These are phyloP conservation scores for Atta cephalotes DNA, from an alignment of 1,140 invertebrate genomes.

Conservation along the genomic window DNA sequence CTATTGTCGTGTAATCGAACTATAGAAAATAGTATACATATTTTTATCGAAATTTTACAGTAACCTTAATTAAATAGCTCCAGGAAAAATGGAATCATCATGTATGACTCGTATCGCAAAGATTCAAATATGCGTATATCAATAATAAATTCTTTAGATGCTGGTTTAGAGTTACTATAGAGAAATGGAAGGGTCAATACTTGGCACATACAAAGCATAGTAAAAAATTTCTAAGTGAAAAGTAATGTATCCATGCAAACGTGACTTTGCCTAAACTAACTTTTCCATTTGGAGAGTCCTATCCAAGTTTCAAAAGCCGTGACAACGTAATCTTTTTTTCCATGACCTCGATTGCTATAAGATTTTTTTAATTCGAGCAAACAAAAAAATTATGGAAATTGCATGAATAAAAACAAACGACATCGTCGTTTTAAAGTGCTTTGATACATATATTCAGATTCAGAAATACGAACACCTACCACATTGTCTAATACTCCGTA, in stretches of 20 bases:
- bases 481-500: neutral
- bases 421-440: conserved; percentile 33
- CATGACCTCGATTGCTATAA: conserved; percentile 25
- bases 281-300: conserved; percentile 58
- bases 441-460: neutral
- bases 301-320: conserved; percentile 40
- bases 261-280: conserved; percentile 60
- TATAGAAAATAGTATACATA: neutral
- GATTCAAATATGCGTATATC: neutral
- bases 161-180: neutral
- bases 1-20: neutral
- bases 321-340: conserved; percentile 19
- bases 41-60: neutral
- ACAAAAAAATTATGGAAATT: neutral
- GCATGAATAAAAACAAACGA: conserved; percentile 41
- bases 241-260: conserved; percentile 61
- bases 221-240: conserved; percentile 62
- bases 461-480: neutral
- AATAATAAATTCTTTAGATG: neutral
- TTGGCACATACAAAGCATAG: conserved; percentile 19
- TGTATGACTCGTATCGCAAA: neutral
- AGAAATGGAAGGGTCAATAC: conserved; percentile 8
- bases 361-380: conserved; percentile 42
- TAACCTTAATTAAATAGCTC: neutral
- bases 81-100: neutral